Base-by-base conservation (phyloP, 2,113 vertebrate species). In the Chaenocephalus aceratus region DNA sequence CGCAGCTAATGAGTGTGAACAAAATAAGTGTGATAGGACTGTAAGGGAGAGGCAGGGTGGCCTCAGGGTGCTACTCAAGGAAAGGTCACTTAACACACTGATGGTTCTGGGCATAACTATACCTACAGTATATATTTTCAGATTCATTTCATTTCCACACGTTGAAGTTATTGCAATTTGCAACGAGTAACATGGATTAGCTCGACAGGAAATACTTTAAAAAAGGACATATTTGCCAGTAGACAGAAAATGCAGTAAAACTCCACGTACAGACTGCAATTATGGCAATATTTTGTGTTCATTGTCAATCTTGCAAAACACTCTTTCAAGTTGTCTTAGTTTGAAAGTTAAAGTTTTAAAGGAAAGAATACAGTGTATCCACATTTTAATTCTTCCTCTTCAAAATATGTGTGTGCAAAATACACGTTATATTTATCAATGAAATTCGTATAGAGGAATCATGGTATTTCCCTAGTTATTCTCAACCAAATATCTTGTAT, bases 1-100 rank as follows among this genome's bases (percentile, higher is more conserved):
- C 1, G n/a, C 34, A 18, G 60, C 48, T 76, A 83, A 87, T 63
- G 73, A 76, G 10, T 4, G 52, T 54, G 68, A 77, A 77, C 71
- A 63, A n/a, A 26, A 36, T 41, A 23, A 23, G 44, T 44, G 57
- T 34, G 49, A 64, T 30, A 49, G 36, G n/a, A 34, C 41, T 63
- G 34, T 3, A 30, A 3, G 0, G 11, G 30, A 9, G 30, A 61
- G 23, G 7, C n/a, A 15, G 16, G 52, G 21, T n/a, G 41, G 52
- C 5, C 58, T 15, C 12, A 34, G 6, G 30, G 68, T 52, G 4
- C 34, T 49, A 13, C 5, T 23, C n/a, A 41, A 65, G 46, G 7
- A 14, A 72, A 58, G 26, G 30, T 65, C 34, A 52, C 18, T 41
- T 12, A 45, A 53, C 23, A 6, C 2, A 58, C 48, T 45, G 54